Evolutionary conservation across 1,140 invertebrate species (phyloP).

Genomic region (Lordiphosa stackelbergi): DNA sequence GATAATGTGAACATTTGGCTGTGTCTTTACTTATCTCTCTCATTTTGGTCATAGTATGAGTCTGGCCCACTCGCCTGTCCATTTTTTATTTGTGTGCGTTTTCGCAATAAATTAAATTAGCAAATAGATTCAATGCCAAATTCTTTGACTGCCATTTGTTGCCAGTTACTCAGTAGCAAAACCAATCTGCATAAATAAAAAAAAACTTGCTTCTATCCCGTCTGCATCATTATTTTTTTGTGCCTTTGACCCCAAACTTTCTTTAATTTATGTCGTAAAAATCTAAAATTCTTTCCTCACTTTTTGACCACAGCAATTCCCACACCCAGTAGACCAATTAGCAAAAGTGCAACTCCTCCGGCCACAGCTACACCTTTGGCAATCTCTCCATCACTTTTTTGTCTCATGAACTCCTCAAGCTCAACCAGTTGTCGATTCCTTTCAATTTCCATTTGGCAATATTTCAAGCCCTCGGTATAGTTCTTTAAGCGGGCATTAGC

Average conservation of each 20-base stretch:
- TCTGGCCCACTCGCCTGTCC: neutral
- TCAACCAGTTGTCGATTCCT: conserved; percentile 91
- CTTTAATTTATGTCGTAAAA: too few relatives aligned
- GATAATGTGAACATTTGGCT: too few relatives aligned
- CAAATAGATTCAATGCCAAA: conserved; percentile 33
- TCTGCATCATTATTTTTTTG: too few relatives aligned
- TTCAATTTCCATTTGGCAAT: conserved; percentile 89
- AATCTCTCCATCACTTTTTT: conserved; percentile 92
- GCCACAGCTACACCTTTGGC: conserved; percentile 89
- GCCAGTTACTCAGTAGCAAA: too few relatives aligned
- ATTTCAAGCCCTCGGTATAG: conserved; percentile 88
- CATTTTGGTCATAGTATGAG: neutral
- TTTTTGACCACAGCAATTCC: conserved; percentile 83
- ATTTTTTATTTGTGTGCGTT: conserved; percentile 4
- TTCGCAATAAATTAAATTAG: conserved; percentile 63
- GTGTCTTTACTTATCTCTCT: neutral
- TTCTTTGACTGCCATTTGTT: conserved; percentile 10
- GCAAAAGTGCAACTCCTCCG: conserved; percentile 85
- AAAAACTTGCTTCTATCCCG: too few relatives aligned
- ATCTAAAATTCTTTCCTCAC: conserved; percentile 60
- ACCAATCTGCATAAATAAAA: too few relatives aligned
- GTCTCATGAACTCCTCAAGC: conserved; percentile 84
- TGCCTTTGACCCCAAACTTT: too few relatives aligned
- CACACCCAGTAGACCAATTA: conserved; percentile 83
- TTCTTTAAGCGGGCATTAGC: conserved; percentile 94